phyloP scores from a whole-genome alignment of 2,797 vertebrate genomes.

The Sciaenops ocellatus region DNA sequence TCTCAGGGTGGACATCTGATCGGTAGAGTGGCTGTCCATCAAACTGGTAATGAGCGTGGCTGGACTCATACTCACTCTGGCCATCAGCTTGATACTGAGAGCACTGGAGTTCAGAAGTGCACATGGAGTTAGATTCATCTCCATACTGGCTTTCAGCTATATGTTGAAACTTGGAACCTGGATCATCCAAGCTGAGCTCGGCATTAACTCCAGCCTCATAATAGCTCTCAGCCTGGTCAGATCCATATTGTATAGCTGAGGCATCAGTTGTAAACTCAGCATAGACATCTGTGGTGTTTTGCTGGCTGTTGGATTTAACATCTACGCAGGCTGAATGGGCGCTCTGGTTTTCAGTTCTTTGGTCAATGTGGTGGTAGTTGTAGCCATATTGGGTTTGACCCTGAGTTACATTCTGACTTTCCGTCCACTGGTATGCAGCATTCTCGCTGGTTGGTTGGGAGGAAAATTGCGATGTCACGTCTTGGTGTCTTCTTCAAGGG shows the following conservation, averaged over 20 bases:
- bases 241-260: slow-evolving; percentile 25
- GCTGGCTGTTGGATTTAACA: slow-evolving; percentile 48
- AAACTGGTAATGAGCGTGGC: slow-evolving; percentile 46
- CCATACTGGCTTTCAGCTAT: slow-evolving; percentile 38
- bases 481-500: slow-evolving; percentile 56
- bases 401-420: slow-evolving; percentile 52
- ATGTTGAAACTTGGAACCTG: slow-evolving; percentile 45
- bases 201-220: slow-evolving; percentile 42
- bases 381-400: slow-evolving; percentile 75
- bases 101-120: slow-evolving; percentile 42
- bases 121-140: slow-evolving; percentile 17
- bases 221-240: slow-evolving; percentile 47
- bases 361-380: slow-evolving; percentile 82
- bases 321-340: slow-evolving; percentile 30
- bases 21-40: slow-evolving; percentile 53
- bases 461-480: slow-evolving; percentile 44
- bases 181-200: slow-evolving; percentile 28
- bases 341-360: slow-evolving; percentile 76
- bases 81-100: slow-evolving; percentile 47
- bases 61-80: slow-evolving; percentile 48
- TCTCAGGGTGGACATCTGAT: slow-evolving; percentile 44
- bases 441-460: slow-evolving; percentile 43
- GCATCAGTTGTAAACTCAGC: slow-evolving; percentile 72
- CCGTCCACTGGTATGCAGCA: slow-evolving; percentile 65
- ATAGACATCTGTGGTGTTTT: slow-evolving; percentile 62